Evolutionary conservation across 2,797 vertebrate genomes (phyloP).

Genomic region (Poeciliopsis paucimaculata): DNA sequence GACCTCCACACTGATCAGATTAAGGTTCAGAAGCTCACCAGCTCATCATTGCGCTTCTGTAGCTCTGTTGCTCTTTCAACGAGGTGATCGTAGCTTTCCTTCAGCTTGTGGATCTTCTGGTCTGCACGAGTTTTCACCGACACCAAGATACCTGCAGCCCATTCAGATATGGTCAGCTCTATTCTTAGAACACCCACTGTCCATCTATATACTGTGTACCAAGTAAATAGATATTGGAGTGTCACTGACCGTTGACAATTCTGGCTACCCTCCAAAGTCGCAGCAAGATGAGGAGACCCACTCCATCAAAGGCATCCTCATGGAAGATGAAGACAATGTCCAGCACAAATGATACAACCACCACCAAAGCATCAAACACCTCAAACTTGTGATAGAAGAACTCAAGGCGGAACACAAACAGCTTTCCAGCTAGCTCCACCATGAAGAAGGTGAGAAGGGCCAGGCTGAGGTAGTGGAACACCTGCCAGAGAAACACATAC

Average conservation of each 20-base stretch:
- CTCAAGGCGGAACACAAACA: slow-evolving; percentile 88
- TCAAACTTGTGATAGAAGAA: slow-evolving; percentile 97
- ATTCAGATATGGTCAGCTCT: not conserved
- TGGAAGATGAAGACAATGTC: slow-evolving; percentile 87
- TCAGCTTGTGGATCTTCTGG: slow-evolving; percentile 86
- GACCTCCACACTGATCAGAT: not conserved
- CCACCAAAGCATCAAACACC: slow-evolving; percentile 89
- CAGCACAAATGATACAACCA: slow-evolving; percentile 90
- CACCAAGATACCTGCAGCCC: slow-evolving; percentile 87
- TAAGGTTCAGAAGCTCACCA: slow-evolving; percentile 53
- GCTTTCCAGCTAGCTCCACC: slow-evolving; percentile 88
- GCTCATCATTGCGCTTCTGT: slow-evolving; percentile 79
- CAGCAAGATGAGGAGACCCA: slow-evolving; percentile 92
- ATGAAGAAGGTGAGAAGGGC: slow-evolving; percentile 90
- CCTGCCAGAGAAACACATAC: slow-evolving; percentile 68
- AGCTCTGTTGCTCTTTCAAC: slow-evolving; percentile 85
- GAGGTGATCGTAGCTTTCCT: slow-evolving; percentile 86
- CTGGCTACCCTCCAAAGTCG: slow-evolving; percentile 95
- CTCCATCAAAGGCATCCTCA: slow-evolving; percentile 87
- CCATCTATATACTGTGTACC: not conserved
- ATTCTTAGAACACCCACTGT: not conserved
- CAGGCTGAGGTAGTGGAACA: slow-evolving; percentile 93
- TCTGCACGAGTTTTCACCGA: slow-evolving; percentile 90
- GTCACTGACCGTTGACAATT: slow-evolving; percentile 89
- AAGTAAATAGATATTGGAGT: not conserved